Percentiles rank a stretch among this genome's conserved stretches.
These are phyloP conservation scores for Macropus fuliginosus DNA, from an alignment of 2,797 vertebrate species.

Conservation along the genomic window DNA sequence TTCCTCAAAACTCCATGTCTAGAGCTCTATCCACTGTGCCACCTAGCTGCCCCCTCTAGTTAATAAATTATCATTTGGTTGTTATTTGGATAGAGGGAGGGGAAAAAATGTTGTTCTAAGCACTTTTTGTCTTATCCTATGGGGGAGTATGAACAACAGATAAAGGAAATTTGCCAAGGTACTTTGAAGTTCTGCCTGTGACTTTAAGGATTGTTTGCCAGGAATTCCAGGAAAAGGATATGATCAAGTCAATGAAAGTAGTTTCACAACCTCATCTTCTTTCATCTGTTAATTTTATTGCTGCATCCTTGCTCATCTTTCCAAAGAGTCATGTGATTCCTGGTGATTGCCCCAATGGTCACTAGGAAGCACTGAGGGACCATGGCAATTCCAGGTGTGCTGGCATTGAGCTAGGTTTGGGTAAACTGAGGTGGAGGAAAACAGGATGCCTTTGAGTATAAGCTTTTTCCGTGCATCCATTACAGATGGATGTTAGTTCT, in stretches of 20 bases:
- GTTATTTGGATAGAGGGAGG: background rate
- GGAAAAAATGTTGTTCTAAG: background rate
- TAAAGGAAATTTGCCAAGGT: background rate
- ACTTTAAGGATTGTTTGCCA: background rate
- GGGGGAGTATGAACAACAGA: background rate
- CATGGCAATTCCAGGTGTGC: background rate
- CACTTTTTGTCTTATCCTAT: background rate
- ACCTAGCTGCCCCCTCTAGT: background rate
- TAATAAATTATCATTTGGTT: background rate
- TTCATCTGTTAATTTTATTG: background rate
- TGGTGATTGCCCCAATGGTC: background rate
- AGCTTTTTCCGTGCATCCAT: background rate
- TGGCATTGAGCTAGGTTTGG: background rate
- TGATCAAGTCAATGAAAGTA: background rate
- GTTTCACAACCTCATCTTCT: background rate
- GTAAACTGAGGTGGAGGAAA: background rate
- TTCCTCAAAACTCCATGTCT: background rate
- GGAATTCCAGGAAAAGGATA: background rate
- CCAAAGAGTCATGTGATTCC: background rate
- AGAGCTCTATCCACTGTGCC: background rate
- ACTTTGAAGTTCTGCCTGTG: background rate
- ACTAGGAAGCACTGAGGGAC: constrained; percentile 48
- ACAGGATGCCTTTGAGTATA: background rate
- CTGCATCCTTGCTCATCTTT: background rate
- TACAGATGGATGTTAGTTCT: too few relatives aligned